A percentile compares a stretch with the other conserved stretches of the same genome.
phyloP scores from a whole-genome alignment of 2,888 invertebrate genomes.

The Aporophyla lueneburgensis region DNA sequence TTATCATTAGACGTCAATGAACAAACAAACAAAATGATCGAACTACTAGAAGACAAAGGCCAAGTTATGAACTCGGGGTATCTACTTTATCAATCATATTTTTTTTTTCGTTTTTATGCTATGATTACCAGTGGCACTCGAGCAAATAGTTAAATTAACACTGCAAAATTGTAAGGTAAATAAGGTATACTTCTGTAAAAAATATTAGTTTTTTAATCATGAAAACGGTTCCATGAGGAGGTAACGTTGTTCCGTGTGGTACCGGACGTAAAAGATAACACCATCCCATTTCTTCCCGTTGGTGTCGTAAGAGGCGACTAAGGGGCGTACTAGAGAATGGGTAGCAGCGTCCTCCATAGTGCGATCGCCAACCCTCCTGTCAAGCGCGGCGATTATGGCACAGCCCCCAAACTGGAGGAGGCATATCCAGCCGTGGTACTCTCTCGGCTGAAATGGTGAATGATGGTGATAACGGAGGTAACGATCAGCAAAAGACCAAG shows the following conservation, averaged over 20 bases:
- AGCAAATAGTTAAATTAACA: not conserved
- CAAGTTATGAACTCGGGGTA: not conserved
- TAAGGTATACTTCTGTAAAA: no score
- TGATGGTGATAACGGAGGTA: not conserved
- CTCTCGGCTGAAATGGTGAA: no score
- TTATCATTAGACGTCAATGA: conserved; percentile 29
- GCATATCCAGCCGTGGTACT: no score
- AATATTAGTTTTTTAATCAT: not conserved
- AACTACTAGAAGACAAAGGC: not conserved
- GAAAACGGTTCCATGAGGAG: not conserved
- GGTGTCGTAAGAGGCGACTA: no score
- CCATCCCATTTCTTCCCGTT: no score
- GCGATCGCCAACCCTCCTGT: no score
- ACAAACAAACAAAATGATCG: conserved; percentile 14
- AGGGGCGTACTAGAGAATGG: no score
- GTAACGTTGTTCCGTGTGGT: no score
- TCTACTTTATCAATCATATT: not conserved
- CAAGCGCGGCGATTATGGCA: no score
- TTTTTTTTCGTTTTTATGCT: not conserved
- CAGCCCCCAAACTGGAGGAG: no score
- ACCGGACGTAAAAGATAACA: no score
- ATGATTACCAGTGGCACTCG: not conserved
- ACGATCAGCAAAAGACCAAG: not conserved
- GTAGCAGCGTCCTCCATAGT: no score
- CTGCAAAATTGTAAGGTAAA: not conserved